phyloP scores from a whole-genome alignment of 1,140 invertebrate species.

The Leucophenga varia region DNA sequence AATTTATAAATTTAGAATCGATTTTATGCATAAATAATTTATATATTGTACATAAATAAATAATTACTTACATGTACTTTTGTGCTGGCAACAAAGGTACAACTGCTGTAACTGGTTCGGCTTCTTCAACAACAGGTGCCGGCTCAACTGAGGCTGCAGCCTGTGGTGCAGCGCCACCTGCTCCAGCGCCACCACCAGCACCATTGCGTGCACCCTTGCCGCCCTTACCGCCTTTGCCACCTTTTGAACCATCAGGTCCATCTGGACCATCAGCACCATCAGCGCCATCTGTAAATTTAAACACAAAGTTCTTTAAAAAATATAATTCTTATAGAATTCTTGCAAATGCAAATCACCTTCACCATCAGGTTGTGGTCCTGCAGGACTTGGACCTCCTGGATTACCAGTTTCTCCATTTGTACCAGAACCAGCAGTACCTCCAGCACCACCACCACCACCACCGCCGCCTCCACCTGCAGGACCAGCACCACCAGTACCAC shows the following conservation, averaged over 20 bases:
- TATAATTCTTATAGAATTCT: too few relatives aligned
- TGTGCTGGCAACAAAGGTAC: conserved; percentile 28
- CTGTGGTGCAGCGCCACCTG: conserved; percentile 52
- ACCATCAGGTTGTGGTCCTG: conserved; percentile 39
- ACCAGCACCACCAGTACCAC: conserved; percentile 21
- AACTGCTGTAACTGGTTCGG: too few relatives aligned
- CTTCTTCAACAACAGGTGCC: conserved; percentile 1
- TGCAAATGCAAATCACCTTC: too few relatives aligned
- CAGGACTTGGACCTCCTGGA: conserved; percentile 31
- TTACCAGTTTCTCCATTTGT: conserved; percentile 28
- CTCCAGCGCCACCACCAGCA: conserved; percentile 50
- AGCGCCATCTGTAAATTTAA: too few relatives aligned
- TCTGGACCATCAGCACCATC: conserved; percentile 41
- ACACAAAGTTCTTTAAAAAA: too few relatives aligned
- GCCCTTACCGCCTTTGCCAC: conserved; percentile 48
- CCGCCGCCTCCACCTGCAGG: conserved; percentile 31
- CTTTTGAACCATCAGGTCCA: conserved; percentile 29
- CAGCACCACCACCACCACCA: conserved; percentile 34
- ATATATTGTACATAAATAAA: too few relatives aligned
- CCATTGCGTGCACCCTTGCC: conserved; percentile 46
- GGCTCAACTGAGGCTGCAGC: conserved; percentile 13
- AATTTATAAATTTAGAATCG: too few relatives aligned
- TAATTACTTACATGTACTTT: too few relatives aligned
- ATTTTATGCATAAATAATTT: too few relatives aligned
- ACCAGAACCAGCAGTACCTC: conserved; percentile 34